Percentiles rank a stretch among this genome's conserved stretches.
Evolutionary conservation across 2,888 invertebrate species (phyloP).

Genomic region (Cerastis rubricosa): DNA sequence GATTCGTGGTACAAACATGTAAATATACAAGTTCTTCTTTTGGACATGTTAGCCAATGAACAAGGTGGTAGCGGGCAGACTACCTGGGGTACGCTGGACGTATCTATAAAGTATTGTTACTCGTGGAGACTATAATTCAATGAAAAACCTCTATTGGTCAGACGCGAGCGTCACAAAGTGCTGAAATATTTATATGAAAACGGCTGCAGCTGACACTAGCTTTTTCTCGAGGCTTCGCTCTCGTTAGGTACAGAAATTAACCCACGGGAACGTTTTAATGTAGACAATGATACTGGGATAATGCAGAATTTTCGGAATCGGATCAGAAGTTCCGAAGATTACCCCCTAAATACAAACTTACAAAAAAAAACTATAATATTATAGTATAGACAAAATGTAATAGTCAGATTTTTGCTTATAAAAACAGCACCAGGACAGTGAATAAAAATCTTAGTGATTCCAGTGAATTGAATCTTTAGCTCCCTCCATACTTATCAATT

Average conservation of each 20-base stretch:
- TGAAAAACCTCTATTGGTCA: background rate
- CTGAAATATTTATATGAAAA: background rate
- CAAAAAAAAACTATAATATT: background rate
- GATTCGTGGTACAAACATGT: background rate
- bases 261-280: background rate
- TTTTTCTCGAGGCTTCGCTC: no score
- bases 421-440: background rate
- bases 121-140: background rate
- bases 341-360: background rate
- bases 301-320: no score
- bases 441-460: background rate
- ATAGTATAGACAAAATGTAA: background rate
- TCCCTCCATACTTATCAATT: conserved; percentile 21
- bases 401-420: background rate
- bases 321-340: background rate
- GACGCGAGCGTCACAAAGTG: background rate
- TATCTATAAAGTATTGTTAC: background rate
- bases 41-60: background rate
- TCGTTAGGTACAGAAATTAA: no score
- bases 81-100: background rate
- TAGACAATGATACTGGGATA: background rate
- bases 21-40: background rate
- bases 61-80: background rate
- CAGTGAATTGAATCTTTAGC: background rate
- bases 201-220: no score